A percentile compares a stretch with the other conserved stretches of the same genome.
Evolutionary conservation across 2,797 vertebrate genomes (phyloP).

Genomic region (Luscinia luscinia): DNA sequence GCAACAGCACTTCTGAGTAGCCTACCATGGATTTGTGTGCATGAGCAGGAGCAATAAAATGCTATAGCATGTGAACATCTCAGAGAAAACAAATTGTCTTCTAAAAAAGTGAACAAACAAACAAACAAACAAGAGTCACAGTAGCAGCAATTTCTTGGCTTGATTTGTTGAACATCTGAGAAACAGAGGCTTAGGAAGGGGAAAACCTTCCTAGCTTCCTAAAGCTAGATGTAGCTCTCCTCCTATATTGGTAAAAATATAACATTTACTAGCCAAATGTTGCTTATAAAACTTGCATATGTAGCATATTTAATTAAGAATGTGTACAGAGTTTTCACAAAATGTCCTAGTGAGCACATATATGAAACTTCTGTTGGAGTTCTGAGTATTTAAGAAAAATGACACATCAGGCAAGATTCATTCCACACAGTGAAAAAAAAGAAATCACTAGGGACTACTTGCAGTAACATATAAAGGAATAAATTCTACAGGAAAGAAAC

Average conservation of each 20-base stretch:
- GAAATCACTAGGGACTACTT: background rate
- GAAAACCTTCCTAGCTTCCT: background rate
- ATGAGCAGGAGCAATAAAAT: background rate
- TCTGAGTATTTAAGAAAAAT: background rate
- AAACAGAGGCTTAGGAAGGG: background rate
- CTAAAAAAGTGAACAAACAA: background rate
- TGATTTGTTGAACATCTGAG: background rate
- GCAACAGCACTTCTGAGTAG: background rate
- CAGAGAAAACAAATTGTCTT: background rate
- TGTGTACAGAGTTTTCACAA: background rate
- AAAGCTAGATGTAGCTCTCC: background rate
- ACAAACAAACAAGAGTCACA: background rate
- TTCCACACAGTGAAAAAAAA: background rate
- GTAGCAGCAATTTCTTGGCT: background rate
- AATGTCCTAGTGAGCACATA: background rate
- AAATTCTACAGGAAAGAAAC: background rate
- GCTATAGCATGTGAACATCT: background rate
- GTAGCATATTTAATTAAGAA: background rate
- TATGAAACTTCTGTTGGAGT: background rate
- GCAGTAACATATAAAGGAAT: background rate
- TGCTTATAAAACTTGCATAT: background rate
- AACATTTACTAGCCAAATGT: background rate
- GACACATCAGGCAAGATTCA: background rate
- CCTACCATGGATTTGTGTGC: rapidly evolving
- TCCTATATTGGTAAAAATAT: background rate